Conservation (phyloP, 2,797 vertebrate genomes). For the Crocodylus rhombifer region DNA sequence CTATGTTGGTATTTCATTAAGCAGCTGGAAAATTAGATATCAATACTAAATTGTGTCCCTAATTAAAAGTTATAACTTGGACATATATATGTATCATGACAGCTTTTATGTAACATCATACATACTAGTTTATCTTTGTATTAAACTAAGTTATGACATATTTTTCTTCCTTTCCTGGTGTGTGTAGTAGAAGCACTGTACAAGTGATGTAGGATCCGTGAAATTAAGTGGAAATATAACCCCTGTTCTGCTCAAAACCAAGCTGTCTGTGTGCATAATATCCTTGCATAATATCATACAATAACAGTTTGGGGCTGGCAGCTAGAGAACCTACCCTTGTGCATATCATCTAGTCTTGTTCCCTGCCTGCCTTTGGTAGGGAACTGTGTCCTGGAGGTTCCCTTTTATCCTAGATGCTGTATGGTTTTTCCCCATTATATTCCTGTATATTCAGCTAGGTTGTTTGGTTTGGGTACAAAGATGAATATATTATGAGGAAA, state of each 20-base stretch:
- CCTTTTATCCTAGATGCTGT: neutral
- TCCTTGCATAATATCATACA: neutral
- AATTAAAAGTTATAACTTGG: neutral
- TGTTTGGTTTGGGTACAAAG: neutral
- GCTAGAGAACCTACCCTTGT: neutral
- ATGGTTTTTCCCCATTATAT: neutral
- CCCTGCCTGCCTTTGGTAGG: neutral
- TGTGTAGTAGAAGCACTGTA: neutral
- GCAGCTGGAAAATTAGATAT: neutral
- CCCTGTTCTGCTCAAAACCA: neutral
- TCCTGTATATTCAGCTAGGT: neutral
- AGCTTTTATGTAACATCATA: too few species aligned
- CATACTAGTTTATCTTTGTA: neutral
- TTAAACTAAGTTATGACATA: neutral
- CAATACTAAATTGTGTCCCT: neutral
- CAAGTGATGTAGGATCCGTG: neutral
- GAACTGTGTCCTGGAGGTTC: neutral
- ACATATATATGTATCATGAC: too few species aligned
- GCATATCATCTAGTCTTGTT: neutral
- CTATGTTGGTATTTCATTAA: neutral
- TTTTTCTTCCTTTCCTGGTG: fast-evolving
- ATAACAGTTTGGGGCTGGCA: neutral
- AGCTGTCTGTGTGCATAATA: neutral
- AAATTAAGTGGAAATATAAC: neutral
- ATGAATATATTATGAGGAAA: neutral